Evolutionary conservation across 1,140 invertebrate species (phyloP).

Genomic region (Oryzaephilus surinamensis): DNA sequence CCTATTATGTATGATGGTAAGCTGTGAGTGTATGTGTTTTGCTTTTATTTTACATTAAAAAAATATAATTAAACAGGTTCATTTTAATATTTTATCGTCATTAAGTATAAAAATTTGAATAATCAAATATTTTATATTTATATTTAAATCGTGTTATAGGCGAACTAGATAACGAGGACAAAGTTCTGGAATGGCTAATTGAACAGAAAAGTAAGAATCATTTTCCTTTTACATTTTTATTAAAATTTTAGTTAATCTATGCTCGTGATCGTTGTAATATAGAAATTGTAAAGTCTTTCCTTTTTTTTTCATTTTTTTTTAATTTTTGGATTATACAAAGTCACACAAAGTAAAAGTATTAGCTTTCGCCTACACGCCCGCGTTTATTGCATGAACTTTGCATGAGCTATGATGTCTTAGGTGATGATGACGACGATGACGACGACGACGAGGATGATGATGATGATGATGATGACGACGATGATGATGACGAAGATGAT

Average conservation of each 20-base stretch:
- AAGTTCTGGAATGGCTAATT: constrained; percentile 90
- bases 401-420: constrained; percentile 35
- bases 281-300: too few relatives aligned
- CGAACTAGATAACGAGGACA: constrained; percentile 89
- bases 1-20: constrained; percentile 92
- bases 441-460: constrained; percentile 38
- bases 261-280: too few relatives aligned
- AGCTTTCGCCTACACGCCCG: too few relatives aligned
- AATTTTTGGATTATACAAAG: constrained; percentile 8
- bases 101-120: constrained; percentile 13
- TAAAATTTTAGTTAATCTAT: too few relatives aligned
- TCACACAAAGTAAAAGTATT: too few relatives aligned
- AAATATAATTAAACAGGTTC: not conserved
- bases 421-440: constrained; percentile 34
- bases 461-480: constrained; percentile 39
- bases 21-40: constrained; percentile 22
- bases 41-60: not conserved
- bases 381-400: constrained; percentile 33
- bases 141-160: constrained; percentile 58
- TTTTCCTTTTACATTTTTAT: too few relatives aligned
- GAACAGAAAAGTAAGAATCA: constrained; percentile 82
- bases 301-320: constrained; percentile 4
- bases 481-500: constrained; percentile 41
- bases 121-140: constrained; percentile 5
- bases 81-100: constrained; percentile 10